A percentile compares a stretch with the other conserved stretches of the same genome.
Conservation (phyloP, 92 coral and sea anemone genomes). For the Parazoanthus darwini region DNA sequence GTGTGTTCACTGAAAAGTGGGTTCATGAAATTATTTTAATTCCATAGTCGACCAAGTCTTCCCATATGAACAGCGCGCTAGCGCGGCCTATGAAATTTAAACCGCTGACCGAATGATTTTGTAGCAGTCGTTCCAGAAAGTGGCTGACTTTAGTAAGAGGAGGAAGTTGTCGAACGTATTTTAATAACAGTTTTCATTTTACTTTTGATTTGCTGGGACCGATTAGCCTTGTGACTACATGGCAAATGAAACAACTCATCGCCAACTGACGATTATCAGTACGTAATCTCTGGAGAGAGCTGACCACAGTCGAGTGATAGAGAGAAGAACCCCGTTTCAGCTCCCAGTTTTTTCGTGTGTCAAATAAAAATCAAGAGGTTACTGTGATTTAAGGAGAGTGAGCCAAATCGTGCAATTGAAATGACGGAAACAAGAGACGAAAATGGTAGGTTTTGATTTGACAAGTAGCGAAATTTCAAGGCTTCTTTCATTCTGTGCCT, state of each 20-base stretch:
- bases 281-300: neutral
- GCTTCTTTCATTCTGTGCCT: neutral
- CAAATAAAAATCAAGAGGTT: slow-evolving; percentile 27
- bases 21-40: too few species aligned
- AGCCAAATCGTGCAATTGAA: neutral
- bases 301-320: neutral
- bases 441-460: slow-evolving; percentile 23
- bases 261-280: neutral
- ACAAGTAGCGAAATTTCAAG: neutral
- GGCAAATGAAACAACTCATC: neutral
- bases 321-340: slow-evolving; percentile 29
- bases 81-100: too few species aligned
- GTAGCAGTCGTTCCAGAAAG: slow-evolving; percentile 25
- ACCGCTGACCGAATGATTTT: slow-evolving; percentile 30
- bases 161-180: neutral
- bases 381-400: slow-evolving; percentile 6
- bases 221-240: neutral
- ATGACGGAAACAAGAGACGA: slow-evolving; percentile 41
- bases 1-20: too few species aligned
- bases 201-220: neutral
- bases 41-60: too few species aligned
- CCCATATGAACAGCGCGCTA: too few species aligned
- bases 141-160: neutral
- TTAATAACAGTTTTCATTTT: slow-evolving; percentile 8
- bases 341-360: neutral